phyloP scores from a whole-genome alignment of 1,140 invertebrate genomes.

The Procambarus clarkii region DNA sequence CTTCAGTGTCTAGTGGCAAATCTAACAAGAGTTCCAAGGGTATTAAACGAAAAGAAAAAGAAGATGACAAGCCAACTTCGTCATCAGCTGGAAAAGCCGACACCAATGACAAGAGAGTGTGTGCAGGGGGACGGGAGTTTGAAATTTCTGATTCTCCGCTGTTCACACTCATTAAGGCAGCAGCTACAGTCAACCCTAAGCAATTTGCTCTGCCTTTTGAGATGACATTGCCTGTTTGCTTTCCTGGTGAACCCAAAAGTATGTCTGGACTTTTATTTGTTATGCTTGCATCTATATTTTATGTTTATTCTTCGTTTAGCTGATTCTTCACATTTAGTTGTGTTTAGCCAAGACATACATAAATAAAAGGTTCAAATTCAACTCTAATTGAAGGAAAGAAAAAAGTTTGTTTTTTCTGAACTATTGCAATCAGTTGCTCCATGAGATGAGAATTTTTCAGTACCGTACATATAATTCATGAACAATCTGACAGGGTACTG shows the following conservation, averaged over 20 bases:
- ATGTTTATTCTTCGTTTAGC: neutral
- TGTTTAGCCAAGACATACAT: too few species aligned
- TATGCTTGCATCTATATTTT: neutral
- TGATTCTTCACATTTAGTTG: neutral
- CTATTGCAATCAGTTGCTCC: too few species aligned
- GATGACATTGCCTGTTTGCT: slow-evolving; percentile 84
- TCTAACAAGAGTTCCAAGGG: slow-evolving; percentile 60
- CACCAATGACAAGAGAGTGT: slow-evolving; percentile 55
- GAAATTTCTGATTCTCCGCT: slow-evolving; percentile 76
- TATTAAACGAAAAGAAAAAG: slow-evolving; percentile 67
- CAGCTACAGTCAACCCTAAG: slow-evolving; percentile 88
- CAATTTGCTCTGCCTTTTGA: slow-evolving; percentile 91
- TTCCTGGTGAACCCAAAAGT: slow-evolving; percentile 81
- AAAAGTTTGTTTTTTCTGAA: neutral
- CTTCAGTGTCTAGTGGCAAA: slow-evolving; percentile 63
- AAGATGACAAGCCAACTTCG: slow-evolving; percentile 49
- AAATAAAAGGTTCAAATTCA: too few species aligned
- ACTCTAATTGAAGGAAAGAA: neutral
- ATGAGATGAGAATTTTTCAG: too few species aligned
- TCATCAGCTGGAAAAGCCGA: slow-evolving; percentile 35
- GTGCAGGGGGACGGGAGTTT: slow-evolving; percentile 58
- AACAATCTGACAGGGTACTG: too few species aligned
- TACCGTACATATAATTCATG: too few species aligned
- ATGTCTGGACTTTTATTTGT: slow-evolving; percentile 33
- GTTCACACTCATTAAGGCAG: slow-evolving; percentile 86